phyloP scores from a whole-genome alignment of 2,797 vertebrate species.

The Erpetoichthys calabaricus region DNA sequence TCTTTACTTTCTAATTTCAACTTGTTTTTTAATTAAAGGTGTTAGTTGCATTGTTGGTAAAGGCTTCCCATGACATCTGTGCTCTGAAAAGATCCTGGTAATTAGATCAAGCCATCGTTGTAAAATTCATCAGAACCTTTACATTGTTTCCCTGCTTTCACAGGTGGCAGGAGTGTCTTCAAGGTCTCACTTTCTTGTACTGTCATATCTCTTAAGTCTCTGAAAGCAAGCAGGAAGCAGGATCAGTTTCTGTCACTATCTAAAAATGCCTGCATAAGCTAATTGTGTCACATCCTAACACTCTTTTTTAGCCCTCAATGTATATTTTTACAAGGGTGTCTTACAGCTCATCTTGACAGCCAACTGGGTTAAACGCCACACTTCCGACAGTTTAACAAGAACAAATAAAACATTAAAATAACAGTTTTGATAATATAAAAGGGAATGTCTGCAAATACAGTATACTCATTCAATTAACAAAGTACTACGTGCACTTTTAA shows the following conservation, averaged over 20 bases:
- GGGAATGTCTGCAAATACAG: no score
- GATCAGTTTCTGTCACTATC: not conserved
- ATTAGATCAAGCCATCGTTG: constrained; percentile 15
- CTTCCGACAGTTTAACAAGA: no score
- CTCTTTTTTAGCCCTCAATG: no score
- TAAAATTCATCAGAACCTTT: constrained; percentile 3
- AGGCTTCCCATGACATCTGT: constrained; percentile 36
- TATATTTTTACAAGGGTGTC: no score
- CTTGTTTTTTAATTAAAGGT: constrained; percentile 41
- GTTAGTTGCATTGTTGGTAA: constrained; percentile 31
- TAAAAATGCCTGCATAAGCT: not conserved
- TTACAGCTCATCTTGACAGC: no score
- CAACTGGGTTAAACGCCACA: no score
- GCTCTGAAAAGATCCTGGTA: constrained; percentile 23
- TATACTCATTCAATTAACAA: no score
- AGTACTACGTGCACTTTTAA: no score
- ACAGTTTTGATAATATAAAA: no score
- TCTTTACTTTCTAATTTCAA: constrained; percentile 30
- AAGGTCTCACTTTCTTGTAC: not conserved
- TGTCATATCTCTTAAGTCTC: not conserved
- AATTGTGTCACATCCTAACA: no score
- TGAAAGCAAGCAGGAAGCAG: not conserved
- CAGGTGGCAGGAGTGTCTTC: not conserved
- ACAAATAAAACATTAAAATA: no score
- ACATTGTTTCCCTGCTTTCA: not conserved